Evolutionary conservation across 2,888 invertebrate species (phyloP), one percentile per base, ranked within the genome.

Genomic region (Biston betularia): DNA sequence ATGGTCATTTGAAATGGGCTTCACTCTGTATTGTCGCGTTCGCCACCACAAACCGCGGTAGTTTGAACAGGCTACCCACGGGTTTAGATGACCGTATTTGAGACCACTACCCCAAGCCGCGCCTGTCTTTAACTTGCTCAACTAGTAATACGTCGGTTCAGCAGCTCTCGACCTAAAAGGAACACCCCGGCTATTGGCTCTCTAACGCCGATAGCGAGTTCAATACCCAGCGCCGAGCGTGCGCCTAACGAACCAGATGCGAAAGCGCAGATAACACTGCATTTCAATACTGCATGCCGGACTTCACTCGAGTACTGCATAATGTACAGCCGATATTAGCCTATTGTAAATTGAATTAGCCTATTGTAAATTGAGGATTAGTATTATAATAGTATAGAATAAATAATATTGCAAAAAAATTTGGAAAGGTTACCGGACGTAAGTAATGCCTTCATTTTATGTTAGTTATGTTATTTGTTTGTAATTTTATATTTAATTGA

Each of bases 231-330:
- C 67, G 75, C 76, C 78, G 86, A 85, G 83, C 84, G 83, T 78
- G 84, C 84, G 79, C 75, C 90, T 92, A 92, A 92, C 90, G 90
- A 92, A 90, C 88, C 80, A 87, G 92, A 92, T 92, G 86, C 84
- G 81, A 87, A 74, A 78, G 80, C 79, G 75, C 79, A 80, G 92
- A 93, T 92, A 92, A 87, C 84, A 80, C 76, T 79, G 89, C 87
- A 89, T 90, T 91, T 90, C 86, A 88, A 89, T 88, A 84, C 77
- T 62, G 67, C 63, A 69, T 66, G 55, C 56, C 63, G 50, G 60
- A 59, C 53, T 49, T 63, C 40, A 49, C 60, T 33, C 45, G 53
- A 34, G 54, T 33, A 52, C 61, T 56, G 61, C 63, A 68, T 68
- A 63, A 63, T 63, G 35, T 15, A 55, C 46, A 53, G 33, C 33